These are phyloP conservation scores for Helleia helle DNA, from an alignment of 2,888 invertebrate genomes.

Conservation along the genomic window DNA sequence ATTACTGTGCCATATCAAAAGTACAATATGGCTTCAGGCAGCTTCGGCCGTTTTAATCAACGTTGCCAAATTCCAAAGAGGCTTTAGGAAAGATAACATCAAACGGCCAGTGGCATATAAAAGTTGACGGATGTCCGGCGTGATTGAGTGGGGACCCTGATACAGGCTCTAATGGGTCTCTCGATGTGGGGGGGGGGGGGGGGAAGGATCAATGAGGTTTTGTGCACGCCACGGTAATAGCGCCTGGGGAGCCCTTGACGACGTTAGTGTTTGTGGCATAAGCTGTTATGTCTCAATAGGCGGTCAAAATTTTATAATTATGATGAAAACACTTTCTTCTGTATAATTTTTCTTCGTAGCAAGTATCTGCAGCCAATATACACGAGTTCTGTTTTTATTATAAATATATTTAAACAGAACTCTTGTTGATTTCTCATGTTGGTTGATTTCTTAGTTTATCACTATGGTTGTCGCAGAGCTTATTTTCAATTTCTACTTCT, in stretches of 20 bases:
- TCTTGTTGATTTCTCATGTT: too few relatives aligned
- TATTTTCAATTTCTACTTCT: too few relatives aligned
- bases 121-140: slow-evolving; percentile 58
- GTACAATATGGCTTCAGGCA: background rate
- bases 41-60: background rate
- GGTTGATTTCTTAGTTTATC: too few relatives aligned
- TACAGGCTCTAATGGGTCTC: slow-evolving; percentile 55
- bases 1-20: slow-evolving; percentile 1
- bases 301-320: too few relatives aligned
- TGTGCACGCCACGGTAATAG: slow-evolving; percentile 42
- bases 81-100: slow-evolving; percentile 28
- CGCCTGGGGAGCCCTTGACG: slow-evolving; percentile 43
- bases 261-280: too few relatives aligned
- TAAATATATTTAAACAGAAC: too few relatives aligned
- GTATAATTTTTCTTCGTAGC: too few relatives aligned
- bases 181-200: slow-evolving; percentile 30
- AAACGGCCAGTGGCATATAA: slow-evolving; percentile 41
- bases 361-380: too few relatives aligned
- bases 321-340: too few relatives aligned
- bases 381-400: too few relatives aligned
- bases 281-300: too few relatives aligned
- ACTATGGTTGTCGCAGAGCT: too few relatives aligned
- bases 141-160: slow-evolving; percentile 56
- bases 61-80: background rate
- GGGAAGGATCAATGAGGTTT: slow-evolving; percentile 33